Evolutionary conservation across 2,797 vertebrate species (phyloP).

Genomic region (Parauchenoglanis ngamensis): DNA sequence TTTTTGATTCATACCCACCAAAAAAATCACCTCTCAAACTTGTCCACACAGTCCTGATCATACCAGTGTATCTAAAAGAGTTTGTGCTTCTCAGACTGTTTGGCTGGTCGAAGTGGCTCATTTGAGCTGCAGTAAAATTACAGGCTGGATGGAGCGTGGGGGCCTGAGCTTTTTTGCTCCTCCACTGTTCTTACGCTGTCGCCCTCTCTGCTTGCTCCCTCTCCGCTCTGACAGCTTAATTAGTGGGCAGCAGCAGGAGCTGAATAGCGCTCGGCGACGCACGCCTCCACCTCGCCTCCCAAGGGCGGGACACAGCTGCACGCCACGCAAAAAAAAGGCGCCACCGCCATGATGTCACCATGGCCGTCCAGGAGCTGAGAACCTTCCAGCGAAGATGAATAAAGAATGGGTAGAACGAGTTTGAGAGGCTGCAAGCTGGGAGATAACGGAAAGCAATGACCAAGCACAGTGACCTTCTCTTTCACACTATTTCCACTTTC

Average conservation of each 20-base stretch:
- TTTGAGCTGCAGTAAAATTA: constrained; percentile 82
- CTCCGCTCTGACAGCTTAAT: constrained; percentile 83
- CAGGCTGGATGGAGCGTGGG: constrained; percentile 74
- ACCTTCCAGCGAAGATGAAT: not conserved
- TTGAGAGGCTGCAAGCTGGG: constrained; percentile 10
- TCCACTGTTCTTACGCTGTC: constrained; percentile 76
- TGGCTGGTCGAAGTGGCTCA: constrained; percentile 76
- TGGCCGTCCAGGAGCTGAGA: constrained; percentile 10
- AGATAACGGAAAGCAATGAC: constrained; percentile 20
- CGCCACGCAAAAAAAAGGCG: constrained; percentile 27
- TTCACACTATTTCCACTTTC: constrained; percentile 9
- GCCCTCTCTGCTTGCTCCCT: constrained; percentile 41
- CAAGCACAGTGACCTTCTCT: constrained; percentile 7
- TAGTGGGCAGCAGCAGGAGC: constrained; percentile 78
- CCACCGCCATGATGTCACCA: constrained; percentile 47
- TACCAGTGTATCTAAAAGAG: constrained; percentile 60
- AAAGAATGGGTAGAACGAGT: not conserved
- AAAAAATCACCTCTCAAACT: constrained; percentile 34
- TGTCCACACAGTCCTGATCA: constrained; percentile 59
- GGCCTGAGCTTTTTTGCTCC: constrained; percentile 70
- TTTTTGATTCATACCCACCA: not conserved
- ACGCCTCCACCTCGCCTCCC: constrained; percentile 83
- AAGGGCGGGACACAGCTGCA: constrained; percentile 77
- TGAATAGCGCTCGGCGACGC: constrained; percentile 74
- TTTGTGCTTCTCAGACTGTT: constrained; percentile 63